A percentile compares a stretch with the other conserved stretches of the same genome.
Evolutionary conservation across 2,888 invertebrate species (phyloP).

Genomic region (Diadegma fenestrale): DNA sequence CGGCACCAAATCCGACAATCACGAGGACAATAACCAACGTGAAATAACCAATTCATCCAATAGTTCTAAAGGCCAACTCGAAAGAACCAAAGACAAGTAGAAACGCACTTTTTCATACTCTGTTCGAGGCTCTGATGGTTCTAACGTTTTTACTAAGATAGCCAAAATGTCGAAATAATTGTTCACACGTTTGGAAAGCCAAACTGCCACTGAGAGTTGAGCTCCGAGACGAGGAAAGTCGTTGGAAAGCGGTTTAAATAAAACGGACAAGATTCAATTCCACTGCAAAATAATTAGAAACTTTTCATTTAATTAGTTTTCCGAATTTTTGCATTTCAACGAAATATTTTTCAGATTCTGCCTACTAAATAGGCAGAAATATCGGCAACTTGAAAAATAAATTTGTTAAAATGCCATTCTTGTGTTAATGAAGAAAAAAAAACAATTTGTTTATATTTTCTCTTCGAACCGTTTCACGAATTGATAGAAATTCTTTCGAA

Average conservation of each 20-base stretch:
- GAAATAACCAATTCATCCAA: slow-evolving; percentile 42
- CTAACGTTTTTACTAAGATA: not conserved
- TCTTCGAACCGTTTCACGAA: not conserved
- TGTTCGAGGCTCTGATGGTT: not conserved
- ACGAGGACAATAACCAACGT: slow-evolving; percentile 18
- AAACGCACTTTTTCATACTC: not conserved
- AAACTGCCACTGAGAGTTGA: not conserved
- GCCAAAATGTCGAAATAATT: not conserved
- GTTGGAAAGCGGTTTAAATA: not conserved
- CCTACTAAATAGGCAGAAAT: too few relatives aligned
- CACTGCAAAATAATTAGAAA: not conserved
- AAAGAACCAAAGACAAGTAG: slow-evolving; percentile 56
- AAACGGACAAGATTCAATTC: not conserved
- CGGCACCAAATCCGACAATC: slow-evolving; percentile 46
- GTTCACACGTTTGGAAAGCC: not conserved
- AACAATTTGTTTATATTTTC: not conserved
- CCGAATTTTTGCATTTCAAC: not conserved
- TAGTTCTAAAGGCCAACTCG: slow-evolving; percentile 44
- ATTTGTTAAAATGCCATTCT: not conserved
- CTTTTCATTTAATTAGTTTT: not conserved
- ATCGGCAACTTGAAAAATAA: too few relatives aligned
- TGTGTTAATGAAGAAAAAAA: not conserved
- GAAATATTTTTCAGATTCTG: not conserved
- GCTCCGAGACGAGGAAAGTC: too few relatives aligned
- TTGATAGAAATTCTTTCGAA: not conserved